Evolutionary conservation across 2,888 invertebrate species (phyloP).

Genomic region (Cylloceria caligata): DNA sequence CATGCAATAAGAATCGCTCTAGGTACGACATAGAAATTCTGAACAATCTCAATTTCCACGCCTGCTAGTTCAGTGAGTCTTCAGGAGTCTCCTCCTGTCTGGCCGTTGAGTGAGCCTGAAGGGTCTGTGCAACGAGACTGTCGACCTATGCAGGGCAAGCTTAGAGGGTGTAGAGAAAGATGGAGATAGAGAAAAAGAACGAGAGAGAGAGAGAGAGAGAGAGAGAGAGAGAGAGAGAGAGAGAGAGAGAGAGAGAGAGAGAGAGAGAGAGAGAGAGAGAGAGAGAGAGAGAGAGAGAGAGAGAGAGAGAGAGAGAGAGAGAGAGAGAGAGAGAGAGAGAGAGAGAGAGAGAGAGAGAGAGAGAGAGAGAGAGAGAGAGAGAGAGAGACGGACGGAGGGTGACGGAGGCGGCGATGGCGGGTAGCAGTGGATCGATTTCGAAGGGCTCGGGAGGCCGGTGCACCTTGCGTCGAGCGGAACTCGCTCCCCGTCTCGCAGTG

Average conservation of each 20-base stretch:
- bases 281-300: slow-evolving; percentile 25
- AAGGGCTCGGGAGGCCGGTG: slow-evolving; percentile 63
- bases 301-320: slow-evolving; percentile 25
- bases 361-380: slow-evolving; percentile 28
- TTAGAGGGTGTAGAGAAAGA: slow-evolving; percentile 19
- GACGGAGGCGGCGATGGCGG: slow-evolving; percentile 57
- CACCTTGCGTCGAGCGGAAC: slow-evolving; percentile 30
- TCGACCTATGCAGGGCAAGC: slow-evolving; percentile 35
- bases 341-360: slow-evolving; percentile 23
- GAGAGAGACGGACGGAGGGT: slow-evolving; percentile 25
- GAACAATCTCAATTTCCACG: slow-evolving; percentile 16
- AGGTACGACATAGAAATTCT: background rate
- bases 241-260: slow-evolving; percentile 18
- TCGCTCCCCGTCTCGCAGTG: background rate
- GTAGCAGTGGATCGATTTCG: slow-evolving; percentile 63
- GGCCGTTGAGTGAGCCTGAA: slow-evolving; percentile 45
- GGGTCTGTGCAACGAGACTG: slow-evolving; percentile 51
- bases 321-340: slow-evolving; percentile 24
- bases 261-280: slow-evolving; percentile 31
- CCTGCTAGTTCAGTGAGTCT: background rate
- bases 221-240: slow-evolving; percentile 24
- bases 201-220: slow-evolving; percentile 29
- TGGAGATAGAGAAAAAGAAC: too few relatives aligned
- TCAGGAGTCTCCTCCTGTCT: slow-evolving; percentile 52
- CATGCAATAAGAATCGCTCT: background rate